Conservation (phyloP, 2,888 invertebrate species). For the Cetonia aurata region DNA sequence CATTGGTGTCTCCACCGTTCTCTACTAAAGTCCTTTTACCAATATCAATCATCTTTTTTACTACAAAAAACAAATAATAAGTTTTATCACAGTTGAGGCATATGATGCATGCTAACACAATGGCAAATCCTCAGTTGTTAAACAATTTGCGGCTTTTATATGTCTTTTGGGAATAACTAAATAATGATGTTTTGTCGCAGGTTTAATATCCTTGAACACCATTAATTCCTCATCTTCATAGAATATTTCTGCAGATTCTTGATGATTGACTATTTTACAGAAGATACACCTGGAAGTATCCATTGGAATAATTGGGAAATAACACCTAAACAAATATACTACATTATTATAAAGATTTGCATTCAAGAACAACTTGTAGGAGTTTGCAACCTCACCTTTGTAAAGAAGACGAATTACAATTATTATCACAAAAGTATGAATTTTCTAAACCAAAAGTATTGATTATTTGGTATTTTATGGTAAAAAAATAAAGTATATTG, state of each 20-base stretch:
- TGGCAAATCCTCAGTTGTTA: constrained; percentile 75
- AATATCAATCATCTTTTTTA: constrained; percentile 75
- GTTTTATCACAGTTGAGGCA: too few relatives aligned
- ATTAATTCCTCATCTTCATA: constrained; percentile 81
- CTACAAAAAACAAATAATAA: constrained; percentile 65
- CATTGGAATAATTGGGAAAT: constrained; percentile 4
- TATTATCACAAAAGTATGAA: too few relatives aligned
- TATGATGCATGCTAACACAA: constrained; percentile 72
- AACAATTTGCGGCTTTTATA: constrained; percentile 78
- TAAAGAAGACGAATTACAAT: too few relatives aligned
- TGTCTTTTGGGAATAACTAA: constrained; percentile 84
- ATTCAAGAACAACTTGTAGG: too few relatives aligned
- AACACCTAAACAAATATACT: too few relatives aligned
- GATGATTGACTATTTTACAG: constrained; percentile 78
- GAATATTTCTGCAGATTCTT: constrained; percentile 73
- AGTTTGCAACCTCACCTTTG: too few relatives aligned
- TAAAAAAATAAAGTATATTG: too few relatives aligned
- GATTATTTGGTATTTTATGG: too few relatives aligned
- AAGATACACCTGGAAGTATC: constrained; percentile 72
- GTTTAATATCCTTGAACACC: constrained; percentile 87
- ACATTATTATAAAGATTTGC: too few relatives aligned
- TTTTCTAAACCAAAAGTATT: background rate
- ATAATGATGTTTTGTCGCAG: constrained; percentile 84
- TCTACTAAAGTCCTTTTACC: constrained; percentile 69
- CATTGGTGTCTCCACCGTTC: constrained; percentile 65